Conservation (phyloP, 2,797 vertebrate genomes). For the Xerus rutilus region DNA sequence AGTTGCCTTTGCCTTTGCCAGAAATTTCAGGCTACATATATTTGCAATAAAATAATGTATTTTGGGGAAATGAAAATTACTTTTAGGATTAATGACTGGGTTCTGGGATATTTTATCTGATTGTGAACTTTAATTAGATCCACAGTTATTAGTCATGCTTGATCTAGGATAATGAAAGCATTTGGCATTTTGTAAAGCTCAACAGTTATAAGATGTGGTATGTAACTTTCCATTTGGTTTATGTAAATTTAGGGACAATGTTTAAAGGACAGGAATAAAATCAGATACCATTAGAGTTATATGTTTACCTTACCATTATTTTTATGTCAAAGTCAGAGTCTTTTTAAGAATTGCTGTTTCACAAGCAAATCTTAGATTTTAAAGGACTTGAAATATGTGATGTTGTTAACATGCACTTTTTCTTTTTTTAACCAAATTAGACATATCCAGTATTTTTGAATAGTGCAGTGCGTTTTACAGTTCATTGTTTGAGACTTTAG, state of each 20-base stretch:
- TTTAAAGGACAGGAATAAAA: neutral
- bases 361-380: neutral
- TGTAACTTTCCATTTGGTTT: slow-evolving; percentile 1
- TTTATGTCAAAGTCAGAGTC: neutral
- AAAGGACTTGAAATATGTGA: neutral
- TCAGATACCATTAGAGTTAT: neutral
- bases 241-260: neutral
- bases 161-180: slow-evolving; percentile 21
- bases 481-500: slow-evolving; percentile 15
- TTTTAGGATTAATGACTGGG: neutral
- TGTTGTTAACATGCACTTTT: neutral
- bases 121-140: slow-evolving; percentile 40
- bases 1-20: neutral
- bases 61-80: neutral
- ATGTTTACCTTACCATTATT: neutral
- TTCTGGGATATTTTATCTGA: slow-evolving; percentile 21
- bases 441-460: neutral
- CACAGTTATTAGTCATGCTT: neutral
- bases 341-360: slow-evolving; percentile 21
- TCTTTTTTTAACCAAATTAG: neutral
- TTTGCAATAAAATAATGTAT: slow-evolving; percentile 33
- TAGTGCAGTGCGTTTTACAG: slow-evolving; percentile 21
- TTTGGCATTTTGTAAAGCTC: neutral
- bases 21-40: neutral
- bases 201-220: neutral